Conservation (phyloP, 2,888 invertebrate genomes). For the Drosophila incognita region DNA sequence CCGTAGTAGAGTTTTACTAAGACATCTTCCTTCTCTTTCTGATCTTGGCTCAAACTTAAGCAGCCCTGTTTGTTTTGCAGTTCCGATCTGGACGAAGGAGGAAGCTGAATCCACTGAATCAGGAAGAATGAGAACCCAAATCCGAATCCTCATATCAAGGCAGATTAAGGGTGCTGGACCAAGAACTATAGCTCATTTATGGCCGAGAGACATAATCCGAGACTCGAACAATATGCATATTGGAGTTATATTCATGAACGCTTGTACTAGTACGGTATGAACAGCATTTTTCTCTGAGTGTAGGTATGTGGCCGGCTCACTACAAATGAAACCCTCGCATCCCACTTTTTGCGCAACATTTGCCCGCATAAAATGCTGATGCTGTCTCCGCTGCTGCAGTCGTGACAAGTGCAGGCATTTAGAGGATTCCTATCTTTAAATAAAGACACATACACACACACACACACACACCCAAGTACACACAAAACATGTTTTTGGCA, state of each 20-base stretch:
- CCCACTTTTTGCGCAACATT: constrained; percentile 60
- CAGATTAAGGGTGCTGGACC: too few species aligned
- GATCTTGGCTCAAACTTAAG: not conserved
- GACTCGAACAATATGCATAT: not conserved
- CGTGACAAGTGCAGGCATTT: constrained; percentile 36
- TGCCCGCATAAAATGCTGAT: constrained; percentile 14
- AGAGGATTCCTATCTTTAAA: constrained; percentile 22
- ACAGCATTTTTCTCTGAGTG: not conserved
- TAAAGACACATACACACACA: not conserved
- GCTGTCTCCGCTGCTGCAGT: constrained; percentile 11
- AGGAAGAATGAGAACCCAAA: too few species aligned
- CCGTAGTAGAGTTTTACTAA: not conserved
- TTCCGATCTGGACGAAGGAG: not conserved
- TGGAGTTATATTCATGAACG: not conserved
- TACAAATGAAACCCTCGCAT: not conserved
- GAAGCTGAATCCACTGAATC: not conserved
- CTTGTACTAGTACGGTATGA: not conserved
- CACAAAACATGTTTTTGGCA: constrained; percentile 9
- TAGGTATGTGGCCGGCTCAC: not conserved
- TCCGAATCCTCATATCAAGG: too few species aligned
- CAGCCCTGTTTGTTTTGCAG: not conserved
- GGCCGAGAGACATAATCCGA: not conserved
- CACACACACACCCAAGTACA: constrained; percentile 10
- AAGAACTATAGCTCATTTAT: too few species aligned
- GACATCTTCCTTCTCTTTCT: not conserved